These are phyloP conservation scores for Standfussiana lucernea DNA, from an alignment of 2,888 invertebrate species.

Conservation along the genomic window DNA sequence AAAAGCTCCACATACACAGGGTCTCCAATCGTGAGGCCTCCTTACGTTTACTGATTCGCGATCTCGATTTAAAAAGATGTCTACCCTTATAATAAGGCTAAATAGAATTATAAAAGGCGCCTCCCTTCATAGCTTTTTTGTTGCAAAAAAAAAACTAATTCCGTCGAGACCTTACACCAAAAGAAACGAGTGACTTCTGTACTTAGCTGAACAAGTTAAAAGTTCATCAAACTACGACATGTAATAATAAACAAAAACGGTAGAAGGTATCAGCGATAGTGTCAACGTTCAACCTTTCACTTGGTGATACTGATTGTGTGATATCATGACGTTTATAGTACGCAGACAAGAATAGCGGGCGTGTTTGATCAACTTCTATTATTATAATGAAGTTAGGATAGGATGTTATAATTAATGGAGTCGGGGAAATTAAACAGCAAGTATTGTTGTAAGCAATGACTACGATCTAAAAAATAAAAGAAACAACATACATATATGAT, in stretches of 20 bases:
- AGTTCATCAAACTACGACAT: slow-evolving; percentile 52
- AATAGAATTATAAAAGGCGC: no score
- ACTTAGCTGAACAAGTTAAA: neutral
- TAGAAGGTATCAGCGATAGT: slow-evolving; percentile 56
- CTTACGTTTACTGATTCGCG: neutral
- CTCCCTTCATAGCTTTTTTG: no score
- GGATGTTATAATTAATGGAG: neutral
- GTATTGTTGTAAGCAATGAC: neutral
- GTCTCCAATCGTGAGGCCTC: neutral
- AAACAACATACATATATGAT: no score
- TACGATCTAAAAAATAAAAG: no score
- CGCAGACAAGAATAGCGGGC: slow-evolving; percentile 7
- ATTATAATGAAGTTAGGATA: neutral
- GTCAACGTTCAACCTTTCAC: slow-evolving; percentile 72
- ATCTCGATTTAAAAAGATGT: neutral
- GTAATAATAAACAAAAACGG: slow-evolving; percentile 53
- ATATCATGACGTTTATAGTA: slow-evolving; percentile 33
- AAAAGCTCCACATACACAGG: neutral
- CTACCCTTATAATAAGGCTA: no score
- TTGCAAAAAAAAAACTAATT: neutral
- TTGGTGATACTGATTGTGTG: slow-evolving; percentile 34
- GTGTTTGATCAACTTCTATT: slow-evolving; percentile 26
- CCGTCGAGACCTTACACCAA: neutral
- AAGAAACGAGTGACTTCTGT: neutral
- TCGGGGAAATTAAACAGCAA: neutral